phyloP scores from a whole-genome alignment of 2,888 invertebrate species.

The Arrhopalites spinosus region DNA sequence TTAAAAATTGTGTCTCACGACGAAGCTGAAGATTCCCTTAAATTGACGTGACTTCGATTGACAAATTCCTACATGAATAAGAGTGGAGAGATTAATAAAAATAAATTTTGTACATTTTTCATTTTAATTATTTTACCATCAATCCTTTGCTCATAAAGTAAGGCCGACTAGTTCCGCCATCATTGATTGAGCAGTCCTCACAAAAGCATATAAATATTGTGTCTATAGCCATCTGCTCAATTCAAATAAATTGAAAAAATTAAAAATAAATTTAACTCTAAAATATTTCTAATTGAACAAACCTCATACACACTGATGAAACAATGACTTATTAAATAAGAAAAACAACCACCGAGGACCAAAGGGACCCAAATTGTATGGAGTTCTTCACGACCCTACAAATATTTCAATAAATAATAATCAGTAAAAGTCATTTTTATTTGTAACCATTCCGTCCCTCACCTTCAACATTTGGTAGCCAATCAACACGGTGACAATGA shows the following conservation, averaged over 20 bases:
- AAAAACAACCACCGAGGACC: conserved; percentile 67
- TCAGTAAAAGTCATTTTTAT: not conserved
- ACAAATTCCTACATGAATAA: conserved; percentile 64
- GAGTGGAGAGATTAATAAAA: too few relatives aligned
- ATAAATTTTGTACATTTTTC: too few relatives aligned
- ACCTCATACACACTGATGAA: conserved; percentile 77
- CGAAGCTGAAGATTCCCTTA: conserved; percentile 16
- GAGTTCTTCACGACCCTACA: conserved; percentile 61
- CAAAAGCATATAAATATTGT: conserved; percentile 73
- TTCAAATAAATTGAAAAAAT: not conserved
- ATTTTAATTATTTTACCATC: conserved; percentile 62
- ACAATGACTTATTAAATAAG: conserved; percentile 72
- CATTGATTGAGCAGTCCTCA: conserved; percentile 70
- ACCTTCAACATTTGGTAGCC: conserved; percentile 68
- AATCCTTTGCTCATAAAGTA: conserved; percentile 71
- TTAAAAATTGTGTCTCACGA: not conserved
- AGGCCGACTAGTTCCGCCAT: conserved; percentile 66
- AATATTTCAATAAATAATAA: not conserved
- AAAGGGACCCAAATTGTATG: conserved; percentile 69
- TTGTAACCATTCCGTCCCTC: not conserved
- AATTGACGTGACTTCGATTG: conserved; percentile 62
- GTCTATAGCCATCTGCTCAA: conserved; percentile 69
- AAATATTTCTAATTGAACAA: too few relatives aligned
- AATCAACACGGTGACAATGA: conserved; percentile 67
- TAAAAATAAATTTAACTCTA: too few relatives aligned